These are phyloP conservation scores for Strigamia maritima DNA, from an alignment of 2,888 invertebrate species.

Conservation along the genomic window DNA sequence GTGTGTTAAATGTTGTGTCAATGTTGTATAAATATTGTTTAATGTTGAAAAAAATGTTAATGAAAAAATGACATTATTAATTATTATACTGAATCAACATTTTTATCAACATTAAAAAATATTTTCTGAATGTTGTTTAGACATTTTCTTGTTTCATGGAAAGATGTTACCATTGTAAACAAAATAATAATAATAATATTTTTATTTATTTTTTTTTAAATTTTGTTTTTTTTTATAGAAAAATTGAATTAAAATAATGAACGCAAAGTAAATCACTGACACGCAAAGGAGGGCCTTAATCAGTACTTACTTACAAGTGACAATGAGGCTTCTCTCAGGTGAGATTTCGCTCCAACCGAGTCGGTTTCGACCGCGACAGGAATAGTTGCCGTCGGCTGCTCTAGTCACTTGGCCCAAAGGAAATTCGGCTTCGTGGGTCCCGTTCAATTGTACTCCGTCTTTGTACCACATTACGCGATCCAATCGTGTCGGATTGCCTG, in stretches of 20 bases:
- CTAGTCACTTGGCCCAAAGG: slow-evolving; percentile 80
- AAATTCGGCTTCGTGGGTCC: slow-evolving; percentile 79
- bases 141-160: no score
- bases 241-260: not conserved
- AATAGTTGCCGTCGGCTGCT: slow-evolving; percentile 88
- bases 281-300: not conserved
- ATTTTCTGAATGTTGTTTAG: no score
- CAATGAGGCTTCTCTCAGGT: slow-evolving; percentile 70
- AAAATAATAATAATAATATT: no score
- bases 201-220: no score
- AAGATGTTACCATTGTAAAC: no score
- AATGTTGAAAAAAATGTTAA: no score
- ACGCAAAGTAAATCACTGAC: not conserved
- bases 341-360: slow-evolving; percentile 85
- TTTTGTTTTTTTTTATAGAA: no score
- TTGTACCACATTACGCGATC: slow-evolving; percentile 82
- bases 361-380: slow-evolving; percentile 82
- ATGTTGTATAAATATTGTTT: no score
- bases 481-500: slow-evolving; percentile 70
- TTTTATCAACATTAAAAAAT: no score
- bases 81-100: no score
- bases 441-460: slow-evolving; percentile 76
- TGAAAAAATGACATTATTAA: no score
- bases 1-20: no score
- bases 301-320: slow-evolving; percentile 66